phyloP scores from a whole-genome alignment of 1,140 invertebrate genomes.

The Zaprionus ornatus region DNA sequence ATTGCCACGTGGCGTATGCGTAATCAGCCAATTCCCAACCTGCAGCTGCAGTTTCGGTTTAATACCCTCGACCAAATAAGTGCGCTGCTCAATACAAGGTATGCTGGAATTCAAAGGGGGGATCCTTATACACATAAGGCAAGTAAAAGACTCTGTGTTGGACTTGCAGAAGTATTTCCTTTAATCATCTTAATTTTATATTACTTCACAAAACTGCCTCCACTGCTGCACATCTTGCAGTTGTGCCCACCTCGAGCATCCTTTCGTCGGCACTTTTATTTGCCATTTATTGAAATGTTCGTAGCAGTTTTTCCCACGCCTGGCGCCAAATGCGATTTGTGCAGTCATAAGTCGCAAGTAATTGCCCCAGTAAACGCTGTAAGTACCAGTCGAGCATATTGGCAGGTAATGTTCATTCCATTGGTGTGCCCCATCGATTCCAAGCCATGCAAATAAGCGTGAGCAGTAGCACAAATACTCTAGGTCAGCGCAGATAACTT shows the following conservation, averaged over 20 bases:
- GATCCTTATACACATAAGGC: not conserved
- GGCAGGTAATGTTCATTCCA: constrained; percentile 24
- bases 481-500: too few species aligned
- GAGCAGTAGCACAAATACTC: not conserved
- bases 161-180: too few species aligned
- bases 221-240: not conserved
- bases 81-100: not conserved
- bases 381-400: constrained; percentile 1
- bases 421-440: constrained; percentile 17
- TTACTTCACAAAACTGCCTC: not conserved
- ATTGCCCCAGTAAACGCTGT: constrained; percentile 3
- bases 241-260: not conserved
- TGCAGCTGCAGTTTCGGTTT: constrained; percentile 22
- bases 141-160: not conserved
- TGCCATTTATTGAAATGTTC: constrained; percentile 3
- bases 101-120: not conserved
- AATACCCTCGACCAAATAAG: not conserved
- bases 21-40: constrained; percentile 27
- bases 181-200: too few species aligned
- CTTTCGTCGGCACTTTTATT: not conserved
- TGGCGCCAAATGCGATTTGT: constrained; percentile 12
- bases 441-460: not conserved
- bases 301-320: not conserved
- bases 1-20: constrained; percentile 45
- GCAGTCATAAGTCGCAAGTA: constrained; percentile 27